Evolutionary conservation across 2,888 invertebrate species (phyloP), one percentile per base, ranked within the genome.

Genomic region (Pyrocoelia pectoralis): DNA sequence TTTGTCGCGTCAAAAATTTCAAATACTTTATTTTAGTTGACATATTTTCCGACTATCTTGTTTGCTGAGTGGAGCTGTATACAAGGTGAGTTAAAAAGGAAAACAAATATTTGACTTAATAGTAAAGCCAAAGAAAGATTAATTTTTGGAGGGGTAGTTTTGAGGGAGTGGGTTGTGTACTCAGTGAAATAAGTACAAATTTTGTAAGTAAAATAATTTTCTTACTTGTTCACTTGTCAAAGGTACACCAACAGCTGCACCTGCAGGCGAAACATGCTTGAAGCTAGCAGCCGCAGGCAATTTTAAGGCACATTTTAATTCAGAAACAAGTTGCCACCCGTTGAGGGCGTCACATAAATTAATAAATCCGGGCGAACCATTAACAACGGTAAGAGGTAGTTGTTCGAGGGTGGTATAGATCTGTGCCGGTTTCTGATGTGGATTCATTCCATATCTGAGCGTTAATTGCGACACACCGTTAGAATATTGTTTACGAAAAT

Each of bases 181-280:
- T n/a, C n/a, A n/a, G n/a, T n/a, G n/a, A n/a, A n/a, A n/a, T n/a
- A n/a, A n/a, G n/a, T n/a, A n/a, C n/a, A n/a, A n/a, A n/a, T n/a
- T n/a, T n/a, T n/a, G n/a, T n/a, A n/a, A n/a, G n/a, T n/a, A n/a
- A n/a, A n/a, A n/a, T n/a, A n/a, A n/a, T n/a, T 28, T 15, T 43
- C 19, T 43, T 40, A 88, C 88, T 83, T 91, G 91, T 29, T 88
- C 88, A 2, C 83, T 80, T 63, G 87, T 86, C 28, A 98, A 83
- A 0, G 96, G 92, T 28, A 90, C 83, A 0, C 93, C 97, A 1
- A 98, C 91, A 54, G 98, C 98, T 1, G 97, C 98, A 2, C 98
- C 98, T 10, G 98, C 98, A 0, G 98, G 98, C 18, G 97, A 97
- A 4, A 98, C 98, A 79, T 99, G 98, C 79, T 99, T 99, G 81